Base-by-base conservation (phyloP, 2,888 invertebrate genomes). In the Ophion ellenae region DNA sequence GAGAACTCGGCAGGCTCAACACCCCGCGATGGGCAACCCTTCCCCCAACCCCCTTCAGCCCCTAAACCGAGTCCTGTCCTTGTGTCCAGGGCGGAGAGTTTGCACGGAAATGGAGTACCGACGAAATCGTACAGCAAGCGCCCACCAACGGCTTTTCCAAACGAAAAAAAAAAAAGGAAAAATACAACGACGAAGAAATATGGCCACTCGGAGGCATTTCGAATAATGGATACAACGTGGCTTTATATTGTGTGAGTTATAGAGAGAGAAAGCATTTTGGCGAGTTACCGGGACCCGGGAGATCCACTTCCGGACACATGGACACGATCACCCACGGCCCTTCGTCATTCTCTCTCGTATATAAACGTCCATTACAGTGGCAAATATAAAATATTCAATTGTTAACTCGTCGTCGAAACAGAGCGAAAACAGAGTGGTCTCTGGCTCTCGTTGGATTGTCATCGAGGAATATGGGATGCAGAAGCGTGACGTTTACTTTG, bases 121-220 rank as follows among this genome's bases (percentile, higher is more conserved):
- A 69, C 40, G 45, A 73, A 84, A 80, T 57, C 36, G 64, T 61
- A 64, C 20, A 11, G 53, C 57, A 14, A 17, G 45, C 69, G 36
- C 47, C 17, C 9, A 28, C 61, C 24, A 66, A 63, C 70, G 28
- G 24, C 57, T 17, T 47, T 66, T 17, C 10, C 11, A 28, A 24
- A 28, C 45, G 17, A 45, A 75, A 81, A 84, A 74, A 84, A 74
- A 81, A 84, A n/a, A 59, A 63, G 14, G 47, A n/a, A 14, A 63
- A 53, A 53, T 17, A 53, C 53, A 53, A 63, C 28, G 20, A n/a
- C 32, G 9, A 11, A 70, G 9, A 63, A 47, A 76, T 73, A 82
- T 59, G 73, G 73, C 85, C 83, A 71, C 86, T 67, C 81, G 64
- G 84, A 85, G 88, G 87, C 89, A 89, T 89, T 90, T 88, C 63